phyloP scores from a whole-genome alignment of 2,888 invertebrate species.

The Melinaea menophilus region DNA sequence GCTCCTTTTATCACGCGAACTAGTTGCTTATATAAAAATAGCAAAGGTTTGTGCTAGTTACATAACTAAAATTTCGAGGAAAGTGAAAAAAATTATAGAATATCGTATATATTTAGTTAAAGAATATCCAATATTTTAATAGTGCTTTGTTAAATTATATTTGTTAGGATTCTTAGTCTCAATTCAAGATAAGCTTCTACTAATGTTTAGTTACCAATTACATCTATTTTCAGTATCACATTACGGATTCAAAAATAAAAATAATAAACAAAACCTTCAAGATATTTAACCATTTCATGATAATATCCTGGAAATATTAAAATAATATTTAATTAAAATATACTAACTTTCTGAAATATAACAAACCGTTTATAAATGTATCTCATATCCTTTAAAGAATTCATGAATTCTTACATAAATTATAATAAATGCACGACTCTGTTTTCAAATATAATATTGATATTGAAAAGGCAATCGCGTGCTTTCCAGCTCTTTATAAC shows the following conservation, averaged over 20 bases:
- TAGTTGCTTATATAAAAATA: conserved; percentile 50
- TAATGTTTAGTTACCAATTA: too few relatives aligned
- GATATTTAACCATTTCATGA: too few relatives aligned
- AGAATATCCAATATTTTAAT: background rate
- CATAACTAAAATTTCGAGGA: conserved; percentile 9
- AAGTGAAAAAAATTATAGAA: conserved; percentile 10
- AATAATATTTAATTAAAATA: too few relatives aligned
- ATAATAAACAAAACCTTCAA: too few relatives aligned
- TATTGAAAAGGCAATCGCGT: conserved; percentile 51
- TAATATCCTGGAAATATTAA: too few relatives aligned
- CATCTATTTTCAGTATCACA: too few relatives aligned
- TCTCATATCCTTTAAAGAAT: too few relatives aligned
- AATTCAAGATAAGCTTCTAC: too few relatives aligned
- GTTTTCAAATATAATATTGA: conserved; percentile 39
- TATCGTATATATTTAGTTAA: background rate
- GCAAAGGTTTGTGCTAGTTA: conserved; percentile 24
- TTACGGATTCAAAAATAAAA: too few relatives aligned
- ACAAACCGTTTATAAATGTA: too few relatives aligned
- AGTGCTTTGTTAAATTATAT: background rate
- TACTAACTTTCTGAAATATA: too few relatives aligned
- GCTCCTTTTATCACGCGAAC: conserved; percentile 60
- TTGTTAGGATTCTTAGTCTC: background rate
- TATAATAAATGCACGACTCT: conserved; percentile 49
- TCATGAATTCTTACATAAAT: conserved; percentile 9
- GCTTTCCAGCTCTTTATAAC: conserved; percentile 58